Evolutionary conservation across 1,140 invertebrate species (phyloP).

Genomic region (Cydia amplana): DNA sequence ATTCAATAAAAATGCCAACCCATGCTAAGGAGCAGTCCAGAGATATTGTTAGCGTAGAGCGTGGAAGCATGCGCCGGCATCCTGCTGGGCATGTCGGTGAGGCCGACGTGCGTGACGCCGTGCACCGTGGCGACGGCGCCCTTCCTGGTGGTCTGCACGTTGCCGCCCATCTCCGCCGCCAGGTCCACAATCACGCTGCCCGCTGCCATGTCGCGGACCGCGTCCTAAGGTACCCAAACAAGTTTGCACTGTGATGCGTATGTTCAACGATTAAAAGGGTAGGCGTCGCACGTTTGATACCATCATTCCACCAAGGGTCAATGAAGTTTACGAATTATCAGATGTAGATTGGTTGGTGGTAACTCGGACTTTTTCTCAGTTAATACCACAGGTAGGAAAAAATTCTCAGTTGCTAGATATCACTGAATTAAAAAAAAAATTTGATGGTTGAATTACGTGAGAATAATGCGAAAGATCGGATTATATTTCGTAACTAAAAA

Average conservation of each 20-base stretch:
- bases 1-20: conserved; percentile 71
- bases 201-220: conserved; percentile 91
- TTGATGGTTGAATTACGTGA: too few species aligned
- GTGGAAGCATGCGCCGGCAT: conserved; percentile 93
- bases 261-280: too few species aligned
- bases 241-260: background rate
- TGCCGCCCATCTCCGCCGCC: conserved; percentile 93
- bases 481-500: too few species aligned
- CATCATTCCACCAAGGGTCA: too few species aligned
- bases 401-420: too few species aligned
- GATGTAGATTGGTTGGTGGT: too few species aligned
- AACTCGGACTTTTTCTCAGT: too few species aligned
- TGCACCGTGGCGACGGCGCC: conserved; percentile 88
- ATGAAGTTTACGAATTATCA: too few species aligned
- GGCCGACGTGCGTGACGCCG: conserved; percentile 91
- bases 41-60: conserved; percentile 94
- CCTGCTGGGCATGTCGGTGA: conserved; percentile 91
- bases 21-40: conserved; percentile 91
- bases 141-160: conserved; percentile 91
- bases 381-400: too few species aligned
- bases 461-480: too few species aligned
- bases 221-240: conserved; percentile 80
- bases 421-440: too few species aligned
- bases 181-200: conserved; percentile 94
- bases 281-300: too few species aligned